These are phyloP conservation scores for Apocheima hispidaria DNA, from an alignment of 2,888 invertebrate species.

Conservation along the genomic window DNA sequence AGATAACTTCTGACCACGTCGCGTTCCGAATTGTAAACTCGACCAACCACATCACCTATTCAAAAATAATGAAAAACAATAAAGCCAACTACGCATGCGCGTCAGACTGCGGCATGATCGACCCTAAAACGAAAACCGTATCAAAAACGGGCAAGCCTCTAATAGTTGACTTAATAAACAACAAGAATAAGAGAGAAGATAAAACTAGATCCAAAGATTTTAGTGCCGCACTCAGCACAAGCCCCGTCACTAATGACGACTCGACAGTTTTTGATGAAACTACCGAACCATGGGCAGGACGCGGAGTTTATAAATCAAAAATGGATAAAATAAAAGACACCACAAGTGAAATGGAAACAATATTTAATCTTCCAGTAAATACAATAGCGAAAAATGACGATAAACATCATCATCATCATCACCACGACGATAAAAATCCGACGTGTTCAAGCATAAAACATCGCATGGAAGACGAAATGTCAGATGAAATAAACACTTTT, in stretches of 20 bases:
- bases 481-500: slow-evolving; percentile 5
- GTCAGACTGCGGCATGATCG: slow-evolving; percentile 59
- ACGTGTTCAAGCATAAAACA: slow-evolving; percentile 27
- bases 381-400: not conserved
- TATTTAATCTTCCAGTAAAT: slow-evolving; percentile 3
- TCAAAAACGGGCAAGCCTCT: slow-evolving; percentile 50
- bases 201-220: not conserved
- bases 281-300: not conserved
- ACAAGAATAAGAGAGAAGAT: slow-evolving; percentile 39
- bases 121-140: slow-evolving; percentile 51
- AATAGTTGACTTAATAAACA: slow-evolving; percentile 38
- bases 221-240: not conserved
- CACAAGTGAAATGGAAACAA: slow-evolving; percentile 3
- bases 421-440: slow-evolving; percentile 1
- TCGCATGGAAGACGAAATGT: not conserved
- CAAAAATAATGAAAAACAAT: slow-evolving; percentile 66
- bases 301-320: not conserved
- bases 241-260: not conserved
- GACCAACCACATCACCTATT: slow-evolving; percentile 63
- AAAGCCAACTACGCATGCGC: slow-evolving; percentile 61
- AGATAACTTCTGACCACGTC: slow-evolving; percentile 60
- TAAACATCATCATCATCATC: slow-evolving; percentile 1
- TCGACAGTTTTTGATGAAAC: not conserved
- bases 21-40: slow-evolving; percentile 64
- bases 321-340: not conserved